Percentiles rank a stretch among this genome's conserved stretches.
Conservation (phyloP, 2,888 invertebrate genomes). For the Campoletis raptor region DNA sequence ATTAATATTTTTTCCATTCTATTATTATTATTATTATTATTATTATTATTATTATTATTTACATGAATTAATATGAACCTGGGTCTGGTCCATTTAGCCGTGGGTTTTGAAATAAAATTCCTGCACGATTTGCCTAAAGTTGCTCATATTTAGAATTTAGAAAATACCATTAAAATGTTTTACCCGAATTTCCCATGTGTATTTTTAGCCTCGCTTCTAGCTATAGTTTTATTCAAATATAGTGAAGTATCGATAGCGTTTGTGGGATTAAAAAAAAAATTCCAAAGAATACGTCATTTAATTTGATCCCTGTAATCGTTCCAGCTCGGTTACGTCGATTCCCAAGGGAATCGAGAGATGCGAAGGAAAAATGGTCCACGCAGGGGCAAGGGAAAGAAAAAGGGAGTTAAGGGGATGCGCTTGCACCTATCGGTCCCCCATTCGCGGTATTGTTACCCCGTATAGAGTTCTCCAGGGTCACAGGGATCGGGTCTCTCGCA, state of each 20-base stretch:
- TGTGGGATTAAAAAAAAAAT: constrained; percentile 2
- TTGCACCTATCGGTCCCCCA: constrained; percentile 65
- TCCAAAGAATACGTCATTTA: constrained; percentile 8
- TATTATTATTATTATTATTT: no score
- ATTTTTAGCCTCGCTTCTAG: background rate
- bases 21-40: background rate
- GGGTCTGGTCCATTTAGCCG: no score
- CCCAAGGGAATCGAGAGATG: constrained; percentile 33
- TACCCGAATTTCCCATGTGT: background rate
- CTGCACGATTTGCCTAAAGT: no score
- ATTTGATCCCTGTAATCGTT: constrained; percentile 50
- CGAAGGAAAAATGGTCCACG: constrained; percentile 22
- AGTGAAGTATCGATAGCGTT: background rate
- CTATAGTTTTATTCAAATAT: background rate
- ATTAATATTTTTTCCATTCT: background rate
- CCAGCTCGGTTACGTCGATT: constrained; percentile 46
- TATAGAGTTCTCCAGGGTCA: constrained; percentile 33
- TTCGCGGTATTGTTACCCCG: constrained; percentile 45
- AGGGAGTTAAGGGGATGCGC: constrained; percentile 50
- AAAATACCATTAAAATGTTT: background rate
- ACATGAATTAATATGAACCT: no score
- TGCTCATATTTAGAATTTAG: no score
- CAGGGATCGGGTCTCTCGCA: constrained; percentile 70
- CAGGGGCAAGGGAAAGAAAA: background rate
- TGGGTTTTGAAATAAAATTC: no score